Base-by-base conservation (phyloP, 2,113 vertebrate genomes). In the Turdus rufiventris region DNA sequence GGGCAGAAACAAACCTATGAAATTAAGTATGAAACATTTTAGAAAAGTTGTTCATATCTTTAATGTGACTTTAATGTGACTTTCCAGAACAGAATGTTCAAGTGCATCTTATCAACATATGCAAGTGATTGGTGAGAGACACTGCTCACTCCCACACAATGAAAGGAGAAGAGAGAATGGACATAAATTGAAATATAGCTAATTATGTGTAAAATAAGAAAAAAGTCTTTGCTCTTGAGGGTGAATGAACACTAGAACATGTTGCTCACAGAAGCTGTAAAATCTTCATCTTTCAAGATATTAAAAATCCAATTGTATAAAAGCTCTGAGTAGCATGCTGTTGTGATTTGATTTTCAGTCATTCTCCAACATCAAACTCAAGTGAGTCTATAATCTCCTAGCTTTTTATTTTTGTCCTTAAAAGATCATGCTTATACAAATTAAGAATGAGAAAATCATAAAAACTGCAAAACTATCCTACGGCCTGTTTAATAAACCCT, bases 1-100 rank as follows among this genome's bases (percentile, higher is more conserved):
- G 23, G 5, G 3, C 5, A 0, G 26, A 62, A 75, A n/a, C 18
- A 71, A 85, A 72, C 9, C 5, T 25, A 63, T 8, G 7, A 91
- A 82, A 57, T 72, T 68, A n/a, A 74, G 43, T 28, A 56, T 14
- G 5, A 89, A 87, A 56, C 48, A 67, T 51, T 66, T 85, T 53
- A 36, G 45, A 67, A 73, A 45, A 16, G 29, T 7, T 5, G 1
- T 61, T 91, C 5, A 0, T 26, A 50, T 47, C 29, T 67, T 72
- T n/a, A 53, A 36, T 0, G 1, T 40, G 28, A 70, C 29, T 67
- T 72, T n/a, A 53, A 36, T 0, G 1, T 40, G 28, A 70, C 38
- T 62, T 80, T 47, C 47, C 25, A 57, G 16, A 66, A 61, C 0
- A 68, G 26, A 92, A 74, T 6, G 7, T 58, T 74, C 26, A 58